Evolutionary conservation across 2,113 vertebrate genomes (phyloP), one percentile per base, ranked within the genome.

Genomic region (Kryptolebias marmoratus): DNA sequence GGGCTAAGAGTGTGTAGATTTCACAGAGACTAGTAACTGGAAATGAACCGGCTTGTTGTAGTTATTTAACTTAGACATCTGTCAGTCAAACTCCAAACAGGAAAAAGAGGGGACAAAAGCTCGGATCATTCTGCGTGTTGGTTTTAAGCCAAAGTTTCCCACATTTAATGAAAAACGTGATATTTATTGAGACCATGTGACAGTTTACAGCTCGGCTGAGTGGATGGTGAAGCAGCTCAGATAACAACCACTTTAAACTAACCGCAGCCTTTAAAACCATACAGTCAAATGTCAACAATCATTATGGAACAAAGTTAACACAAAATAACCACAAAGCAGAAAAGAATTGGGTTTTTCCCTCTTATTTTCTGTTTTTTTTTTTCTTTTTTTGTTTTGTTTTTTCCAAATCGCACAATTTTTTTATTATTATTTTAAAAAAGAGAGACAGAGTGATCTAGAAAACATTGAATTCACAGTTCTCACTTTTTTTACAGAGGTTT

Each of bases 391-490:
- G 85, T 86, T 73, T 8, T 14, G 68, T 42, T 68, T 76, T 91
- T 93, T 93, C 91, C 92, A 93, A 93, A 56, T 82, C 85, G 88
- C 87, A 87, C 68, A 91, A 91, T 90, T 87, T 68, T 69, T 91
- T 81, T 83, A 80, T 91, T 90, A 86, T 82, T 91, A 89, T 87
- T 82, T 91, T 89, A 89, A 93, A 87, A 91, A 42, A 44, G 76
- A 91, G 72, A 89, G 82, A 90, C 83, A 73, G 83, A 73, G 77
- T 78, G 81, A 86, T 84, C 77, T 80, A 90, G 85, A 87, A 90
- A 88, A 92, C 84, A 87, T 73, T 83, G 70, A 85, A 78, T 86
- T 79, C 82, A 92, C 73, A 88, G 69, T 73, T 87, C 72, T 90
- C 83, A 87, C 63, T 85, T 87, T 83, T 42, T 42, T 22, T 22